Conservation (phyloP, 1,140 invertebrate species). For the Diachasma alloeum region DNA sequence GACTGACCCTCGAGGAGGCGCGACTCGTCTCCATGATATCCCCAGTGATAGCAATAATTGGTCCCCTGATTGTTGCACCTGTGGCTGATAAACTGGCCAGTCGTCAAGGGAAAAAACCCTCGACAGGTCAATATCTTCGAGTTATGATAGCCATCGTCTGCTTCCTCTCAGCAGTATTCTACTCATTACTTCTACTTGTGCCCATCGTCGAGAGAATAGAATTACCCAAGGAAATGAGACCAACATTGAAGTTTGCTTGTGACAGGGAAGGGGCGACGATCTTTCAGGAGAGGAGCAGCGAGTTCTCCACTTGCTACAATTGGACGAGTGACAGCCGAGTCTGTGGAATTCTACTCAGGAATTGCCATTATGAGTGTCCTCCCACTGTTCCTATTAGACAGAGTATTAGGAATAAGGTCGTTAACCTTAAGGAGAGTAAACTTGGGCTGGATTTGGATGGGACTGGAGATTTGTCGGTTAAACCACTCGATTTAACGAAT, state of each 20-base stretch:
- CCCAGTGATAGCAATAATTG: conserved; percentile 76
- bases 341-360: conserved; percentile 64
- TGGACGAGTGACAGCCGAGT: conserved; percentile 62
- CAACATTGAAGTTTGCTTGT: conserved; percentile 74
- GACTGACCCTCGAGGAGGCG: conserved; percentile 74
- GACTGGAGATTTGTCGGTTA: conserved; percentile 47
- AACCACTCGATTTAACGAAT: conserved; percentile 38
- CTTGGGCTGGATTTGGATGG: conserved; percentile 29
- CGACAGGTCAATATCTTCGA: conserved; percentile 68
- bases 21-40: conserved; percentile 77
- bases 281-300: conserved; percentile 68
- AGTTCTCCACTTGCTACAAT: conserved; percentile 33
- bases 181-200: conserved; percentile 71
- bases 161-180: conserved; percentile 73
- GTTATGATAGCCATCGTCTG: conserved; percentile 75
- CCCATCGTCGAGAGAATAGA: conserved; percentile 69
- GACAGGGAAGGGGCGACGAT: conserved; percentile 71
- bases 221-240: conserved; percentile 63
- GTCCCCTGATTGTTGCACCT: conserved; percentile 72
- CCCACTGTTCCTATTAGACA: conserved; percentile 27
- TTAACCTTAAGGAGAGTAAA: neutral
- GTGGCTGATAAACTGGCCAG: conserved; percentile 71
- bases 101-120: conserved; percentile 57
- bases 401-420: neutral
- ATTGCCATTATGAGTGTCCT: conserved; percentile 70